These are phyloP conservation scores for Caenorhabditis zanzibari DNA, from an alignment of 2,888 invertebrate genomes.

Conservation along the genomic window DNA sequence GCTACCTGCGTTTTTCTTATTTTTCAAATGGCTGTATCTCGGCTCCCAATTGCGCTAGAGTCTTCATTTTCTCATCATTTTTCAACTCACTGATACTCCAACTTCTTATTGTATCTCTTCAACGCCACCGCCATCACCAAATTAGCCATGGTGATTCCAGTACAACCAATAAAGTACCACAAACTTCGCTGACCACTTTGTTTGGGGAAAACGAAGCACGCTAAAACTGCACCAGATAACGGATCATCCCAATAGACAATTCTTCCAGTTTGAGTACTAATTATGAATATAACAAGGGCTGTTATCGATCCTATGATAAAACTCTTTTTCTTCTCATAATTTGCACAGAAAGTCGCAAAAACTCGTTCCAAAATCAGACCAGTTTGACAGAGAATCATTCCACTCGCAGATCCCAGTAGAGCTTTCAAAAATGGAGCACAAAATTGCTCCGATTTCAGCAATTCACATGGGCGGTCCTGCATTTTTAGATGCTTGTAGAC, in stretches of 20 bases:
- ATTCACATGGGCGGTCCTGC: background rate
- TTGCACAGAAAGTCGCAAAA: slow-evolving; percentile 24
- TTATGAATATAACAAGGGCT: background rate
- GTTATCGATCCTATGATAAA: background rate
- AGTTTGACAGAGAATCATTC: slow-evolving; percentile 42
- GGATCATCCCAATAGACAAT: slow-evolving; percentile 39
- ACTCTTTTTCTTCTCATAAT: background rate
- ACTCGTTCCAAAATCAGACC: slow-evolving; percentile 34
- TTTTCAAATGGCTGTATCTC: background rate
- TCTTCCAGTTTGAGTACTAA: slow-evolving; percentile 19
- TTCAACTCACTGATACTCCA: slow-evolving; percentile 52
- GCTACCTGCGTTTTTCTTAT: no score
- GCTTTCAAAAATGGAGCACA: slow-evolving; percentile 27
- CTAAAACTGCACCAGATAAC: slow-evolving; percentile 1
- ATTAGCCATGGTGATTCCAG: slow-evolving; percentile 19
- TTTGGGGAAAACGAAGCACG: slow-evolving; percentile 30
- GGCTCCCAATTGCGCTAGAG: no score
- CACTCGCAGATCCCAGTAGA: slow-evolving; percentile 11
- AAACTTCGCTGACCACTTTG: background rate
- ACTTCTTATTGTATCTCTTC: slow-evolving; percentile 35
- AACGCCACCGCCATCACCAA: slow-evolving; percentile 12
- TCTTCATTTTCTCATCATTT: no score
- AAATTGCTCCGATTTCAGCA: background rate
- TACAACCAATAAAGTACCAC: slow-evolving; percentile 16
- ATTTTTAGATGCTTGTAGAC: slow-evolving; percentile 28